phyloP scores from a whole-genome alignment of 2,797 vertebrate species.

The Danio jaintianensis region DNA sequence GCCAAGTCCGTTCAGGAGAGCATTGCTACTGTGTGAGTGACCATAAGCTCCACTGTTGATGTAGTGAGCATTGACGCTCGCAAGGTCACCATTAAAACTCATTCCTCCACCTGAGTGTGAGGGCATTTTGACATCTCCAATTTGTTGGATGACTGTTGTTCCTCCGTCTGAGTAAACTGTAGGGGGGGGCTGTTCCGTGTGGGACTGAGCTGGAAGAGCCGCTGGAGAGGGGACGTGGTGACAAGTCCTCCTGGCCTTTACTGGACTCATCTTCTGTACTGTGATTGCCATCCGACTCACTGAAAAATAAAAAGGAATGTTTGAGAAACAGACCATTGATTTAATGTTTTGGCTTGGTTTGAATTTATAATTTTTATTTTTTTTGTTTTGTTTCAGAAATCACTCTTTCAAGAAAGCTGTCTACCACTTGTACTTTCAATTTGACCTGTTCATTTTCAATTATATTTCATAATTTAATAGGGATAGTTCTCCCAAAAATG shows the following conservation, averaged over 20 bases:
- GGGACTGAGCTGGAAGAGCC: slow-evolving; percentile 85
- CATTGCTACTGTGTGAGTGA: slow-evolving; percentile 81
- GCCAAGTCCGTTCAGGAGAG: slow-evolving; percentile 79
- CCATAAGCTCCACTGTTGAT: slow-evolving; percentile 89
- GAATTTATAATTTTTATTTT: background rate
- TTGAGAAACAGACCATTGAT: background rate
- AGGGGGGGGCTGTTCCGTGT: slow-evolving; percentile 78
- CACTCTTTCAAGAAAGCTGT: background rate
- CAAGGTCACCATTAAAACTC: slow-evolving; percentile 56
- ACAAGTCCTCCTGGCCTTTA: slow-evolving; percentile 96
- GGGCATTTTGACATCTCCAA: slow-evolving; percentile 94
- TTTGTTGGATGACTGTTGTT: slow-evolving; percentile 91
- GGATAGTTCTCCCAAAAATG: too few species aligned
- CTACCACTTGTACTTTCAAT: background rate
- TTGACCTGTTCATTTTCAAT: background rate
- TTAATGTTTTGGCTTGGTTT: slow-evolving; percentile 5
- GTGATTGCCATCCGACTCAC: slow-evolving; percentile 88
- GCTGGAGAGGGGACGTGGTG: slow-evolving; percentile 90
- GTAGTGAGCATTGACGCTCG: slow-evolving; percentile 83
- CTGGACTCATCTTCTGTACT: slow-evolving; percentile 96
- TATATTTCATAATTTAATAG: background rate
- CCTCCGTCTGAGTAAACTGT: slow-evolving; percentile 76
- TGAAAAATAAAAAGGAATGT: slow-evolving; percentile 56
- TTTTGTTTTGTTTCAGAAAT: background rate
- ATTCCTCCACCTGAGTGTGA: slow-evolving; percentile 65